Evolutionary conservation across 2,888 invertebrate genomes (phyloP).

Genomic region (Ichneumon xanthorius): DNA sequence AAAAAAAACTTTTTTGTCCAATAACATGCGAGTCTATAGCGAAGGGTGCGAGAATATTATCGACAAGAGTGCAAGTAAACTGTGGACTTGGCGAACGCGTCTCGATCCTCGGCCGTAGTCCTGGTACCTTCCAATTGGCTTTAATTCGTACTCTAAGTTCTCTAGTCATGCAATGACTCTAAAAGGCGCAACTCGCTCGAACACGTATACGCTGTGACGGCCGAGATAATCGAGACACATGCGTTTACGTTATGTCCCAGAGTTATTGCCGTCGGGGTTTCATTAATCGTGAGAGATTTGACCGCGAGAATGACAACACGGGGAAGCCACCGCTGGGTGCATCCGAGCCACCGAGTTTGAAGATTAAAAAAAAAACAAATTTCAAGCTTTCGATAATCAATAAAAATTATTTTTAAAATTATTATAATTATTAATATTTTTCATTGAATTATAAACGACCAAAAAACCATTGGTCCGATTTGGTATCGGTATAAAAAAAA

Average conservation of each 20-base stretch:
- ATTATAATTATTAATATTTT: neutral
- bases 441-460: neutral
- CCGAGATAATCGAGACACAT: constrained; percentile 62
- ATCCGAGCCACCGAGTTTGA: constrained; percentile 57
- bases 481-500: neutral
- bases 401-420: neutral
- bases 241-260: constrained; percentile 41
- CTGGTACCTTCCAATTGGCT: constrained; percentile 82
- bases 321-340: constrained; percentile 72
- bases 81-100: constrained; percentile 48
- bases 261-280: constrained; percentile 72
- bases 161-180: constrained; percentile 82
- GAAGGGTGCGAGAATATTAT: neutral
- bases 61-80: constrained; percentile 9
- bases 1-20: constrained; percentile 5
- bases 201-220: constrained; percentile 77
- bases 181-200: constrained; percentile 74
- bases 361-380: constrained; percentile 42
- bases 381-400: constrained; percentile 11
- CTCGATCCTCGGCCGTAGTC: constrained; percentile 72
- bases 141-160: constrained; percentile 80
- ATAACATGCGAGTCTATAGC: neutral
- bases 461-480: neutral
- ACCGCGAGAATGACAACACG: constrained; percentile 82
- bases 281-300: constrained; percentile 74